Evolutionary conservation across 2,797 vertebrate species (phyloP).

Genomic region (Chloroceryle inda): DNA sequence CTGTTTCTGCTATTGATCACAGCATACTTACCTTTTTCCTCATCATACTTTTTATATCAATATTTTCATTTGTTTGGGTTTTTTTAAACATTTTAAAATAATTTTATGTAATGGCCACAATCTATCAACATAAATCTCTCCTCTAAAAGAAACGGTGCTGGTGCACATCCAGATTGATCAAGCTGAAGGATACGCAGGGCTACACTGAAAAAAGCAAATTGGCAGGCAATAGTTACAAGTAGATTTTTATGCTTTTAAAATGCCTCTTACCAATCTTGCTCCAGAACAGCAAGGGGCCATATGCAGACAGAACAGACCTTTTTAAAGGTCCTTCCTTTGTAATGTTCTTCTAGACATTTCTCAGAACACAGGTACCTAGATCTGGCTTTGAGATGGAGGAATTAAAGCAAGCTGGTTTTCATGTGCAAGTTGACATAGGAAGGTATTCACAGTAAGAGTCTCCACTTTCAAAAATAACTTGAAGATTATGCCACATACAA

Average conservation of each 20-base stretch:
- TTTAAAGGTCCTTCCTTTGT: background rate
- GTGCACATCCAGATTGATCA: background rate
- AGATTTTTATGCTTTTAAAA: background rate
- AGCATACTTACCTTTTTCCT: background rate
- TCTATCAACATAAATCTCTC: background rate
- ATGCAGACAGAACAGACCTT: background rate
- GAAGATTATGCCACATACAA: background rate
- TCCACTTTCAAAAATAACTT: background rate
- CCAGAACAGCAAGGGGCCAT: background rate
- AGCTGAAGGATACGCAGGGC: background rate
- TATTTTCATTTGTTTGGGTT: background rate
- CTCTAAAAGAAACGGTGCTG: background rate
- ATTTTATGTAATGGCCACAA: background rate
- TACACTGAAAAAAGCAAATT: background rate
- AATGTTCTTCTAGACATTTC: background rate
- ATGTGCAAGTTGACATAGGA: background rate
- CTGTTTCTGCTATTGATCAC: background rate
- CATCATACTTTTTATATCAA: background rate
- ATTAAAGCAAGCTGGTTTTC: background rate
- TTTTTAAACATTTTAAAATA: background rate
- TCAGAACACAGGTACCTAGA: background rate
- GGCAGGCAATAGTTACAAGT: fast-evolving
- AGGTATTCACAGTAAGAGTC: background rate
- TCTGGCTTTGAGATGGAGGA: background rate
- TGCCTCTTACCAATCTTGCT: background rate